Base-by-base conservation (phyloP, 1,140 invertebrate genomes). In the Himalopsyche phryganea region DNA sequence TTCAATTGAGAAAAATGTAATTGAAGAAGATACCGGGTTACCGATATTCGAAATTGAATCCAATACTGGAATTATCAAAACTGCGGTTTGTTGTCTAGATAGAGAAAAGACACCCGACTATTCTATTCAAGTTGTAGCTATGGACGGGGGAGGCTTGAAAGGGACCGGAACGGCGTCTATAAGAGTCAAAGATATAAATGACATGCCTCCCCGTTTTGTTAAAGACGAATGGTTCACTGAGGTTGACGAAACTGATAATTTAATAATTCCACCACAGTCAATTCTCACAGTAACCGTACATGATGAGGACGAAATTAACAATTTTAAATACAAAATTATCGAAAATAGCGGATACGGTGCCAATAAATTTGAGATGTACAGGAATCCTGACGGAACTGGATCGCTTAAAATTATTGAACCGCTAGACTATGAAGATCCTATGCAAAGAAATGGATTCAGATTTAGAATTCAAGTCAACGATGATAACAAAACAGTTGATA, bases 1-100 rank as follows among this genome's bases (percentile, higher is more conserved):
- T 61, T 82, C 82, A 52, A 84, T 86, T 63, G 85, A 87, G 69
- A 84, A 85, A 74, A 87, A 85, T 66, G 83, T 84, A 55, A 83
- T 85, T 58, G 83, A 85, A 65, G 83, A 85, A 66, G 79, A 80
- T 52, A 81, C 81, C 32, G 83, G 82, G 5, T 77, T 80, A 61
- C 80, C 83, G 45, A 85, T 85, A 57, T 85, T 85, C 65, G 81
- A 82, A 67, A 85, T 85, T 50, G 83, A 85, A 61, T 73, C 83
- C 17, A 82, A 83, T 45, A 84, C 81, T 20, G 83, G 83, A 2
- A 79, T 84, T 32, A 84, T 85, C 48, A 83, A 82, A 50, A 85
- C 83, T 4, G 81, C 81, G 3, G 83, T 85, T 10, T 83, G 82
- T 52, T 84, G 83, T 67, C 69, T 83, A 28, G 83, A 85, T 68